Base-by-base conservation (phyloP, 2,888 invertebrate genomes). In the Amblyteles armatorius region DNA sequence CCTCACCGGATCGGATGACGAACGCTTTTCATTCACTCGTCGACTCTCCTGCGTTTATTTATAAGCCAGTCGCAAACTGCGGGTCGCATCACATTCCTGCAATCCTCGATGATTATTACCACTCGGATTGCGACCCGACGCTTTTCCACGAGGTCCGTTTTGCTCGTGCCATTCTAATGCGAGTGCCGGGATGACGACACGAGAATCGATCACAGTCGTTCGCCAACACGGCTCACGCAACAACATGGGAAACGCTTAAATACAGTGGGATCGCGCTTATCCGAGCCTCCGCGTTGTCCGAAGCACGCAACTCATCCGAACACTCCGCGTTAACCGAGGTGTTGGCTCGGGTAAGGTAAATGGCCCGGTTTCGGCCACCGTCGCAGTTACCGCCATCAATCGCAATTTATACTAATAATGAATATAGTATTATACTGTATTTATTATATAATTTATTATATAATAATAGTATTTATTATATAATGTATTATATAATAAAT, bases 31-130 rank as follows among this genome's bases (percentile, higher is more conserved):
- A 90, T 90, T 92, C 91, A 92, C 91, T 90, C 88, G 73, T 82
- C 63, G 29, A 16, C 33, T 50, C 72, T 77, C 50, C 68, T 7
- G 26, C 13, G 7, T 16, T 40, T 69, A 57, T 36, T 52, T 68
- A 63, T 71, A 71, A 84, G 72, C 76, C 85, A 81, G 74, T 77
- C 87, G 74, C 77, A 71, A 80, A 52, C 68, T 79, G 71, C 84
- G 85, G 87, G 87, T 88, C 90, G 91, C 88, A 88, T 90, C 90
- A 89, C 89, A 92, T 93, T 92, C 91, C 89, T 90, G 88, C 91
- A 90, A 93, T 92, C 87, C 88, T 76, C 67, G 40, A 86, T 91
- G 93, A 93, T 93, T 93, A 93, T 92, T 89, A 89, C 85, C 90
- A 92, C 88, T 91, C 89, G 90, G 89, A 87, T 90, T 88, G 88